Evolutionary conservation across 2,113 vertebrate genomes (phyloP).

Genomic region (Phalacrocorax carbo): DNA sequence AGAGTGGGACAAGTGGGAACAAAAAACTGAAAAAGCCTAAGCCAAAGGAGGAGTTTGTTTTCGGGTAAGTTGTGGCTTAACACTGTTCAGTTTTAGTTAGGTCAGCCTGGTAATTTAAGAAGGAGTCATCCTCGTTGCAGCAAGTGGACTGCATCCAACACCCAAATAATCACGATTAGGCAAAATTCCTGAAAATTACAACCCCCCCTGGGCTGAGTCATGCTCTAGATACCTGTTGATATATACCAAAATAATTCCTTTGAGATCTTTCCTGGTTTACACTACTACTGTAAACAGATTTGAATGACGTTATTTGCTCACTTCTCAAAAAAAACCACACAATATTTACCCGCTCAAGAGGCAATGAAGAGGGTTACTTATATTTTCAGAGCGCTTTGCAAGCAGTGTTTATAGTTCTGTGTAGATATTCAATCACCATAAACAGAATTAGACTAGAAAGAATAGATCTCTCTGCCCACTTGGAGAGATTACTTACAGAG

Average conservation of each 20-base stretch:
- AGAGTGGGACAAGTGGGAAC: conserved; percentile 83
- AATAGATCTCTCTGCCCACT: background rate
- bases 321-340: background rate
- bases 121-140: background rate
- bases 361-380: background rate
- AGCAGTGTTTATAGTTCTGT: background rate
- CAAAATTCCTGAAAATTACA: background rate
- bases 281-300: background rate
- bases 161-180: background rate
- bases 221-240: background rate
- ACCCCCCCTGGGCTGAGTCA: background rate
- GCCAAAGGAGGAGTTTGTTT: conserved; percentile 89
- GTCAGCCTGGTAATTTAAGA: background rate
- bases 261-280: background rate
- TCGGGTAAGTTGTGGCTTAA: conserved; percentile 79
- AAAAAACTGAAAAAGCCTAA: conserved; percentile 96
- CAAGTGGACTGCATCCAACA: background rate
- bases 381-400: background rate
- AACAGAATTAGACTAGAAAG: background rate
- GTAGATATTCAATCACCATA: background rate
- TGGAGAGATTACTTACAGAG: background rate
- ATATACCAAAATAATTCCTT: background rate
- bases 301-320: background rate
- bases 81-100: background rate
- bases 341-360: background rate